These are phyloP conservation scores for Dynastes hyllus DNA, from an alignment of 2,888 invertebrate species.

Conservation along the genomic window DNA sequence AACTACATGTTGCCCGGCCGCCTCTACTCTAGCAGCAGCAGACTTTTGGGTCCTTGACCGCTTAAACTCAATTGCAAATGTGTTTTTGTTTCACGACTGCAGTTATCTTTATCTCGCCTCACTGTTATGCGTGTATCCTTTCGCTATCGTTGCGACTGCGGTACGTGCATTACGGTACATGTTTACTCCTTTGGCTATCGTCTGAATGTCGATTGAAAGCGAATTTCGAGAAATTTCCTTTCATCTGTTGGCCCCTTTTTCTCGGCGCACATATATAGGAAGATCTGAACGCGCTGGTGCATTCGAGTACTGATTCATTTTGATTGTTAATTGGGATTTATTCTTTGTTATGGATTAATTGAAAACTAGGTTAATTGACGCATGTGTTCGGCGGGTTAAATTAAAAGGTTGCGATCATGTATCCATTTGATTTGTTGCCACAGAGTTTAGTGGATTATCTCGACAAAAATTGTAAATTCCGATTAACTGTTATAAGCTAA, in stretches of 20 bases:
- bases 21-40: conserved; percentile 49
- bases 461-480: too few relatives aligned
- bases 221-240: conserved; percentile 34
- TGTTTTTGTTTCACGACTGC: conserved; percentile 48
- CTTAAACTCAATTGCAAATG: conserved; percentile 66
- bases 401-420: too few relatives aligned
- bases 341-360: neutral
- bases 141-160: conserved; percentile 40
- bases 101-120: conserved; percentile 35
- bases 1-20: neutral
- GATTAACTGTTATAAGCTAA: too few relatives aligned
- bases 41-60: conserved; percentile 64
- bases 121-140: conserved; percentile 27
- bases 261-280: neutral
- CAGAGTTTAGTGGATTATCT: too few relatives aligned
- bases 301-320: neutral
- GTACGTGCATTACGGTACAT: conserved; percentile 3
- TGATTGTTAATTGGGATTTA: neutral
- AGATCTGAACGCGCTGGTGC: neutral
- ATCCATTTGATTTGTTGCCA: too few relatives aligned
- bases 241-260: neutral
- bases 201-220: conserved; percentile 33
- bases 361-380: neutral
- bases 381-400: neutral
- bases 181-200: neutral